Percentiles rank a stretch among this genome's conserved stretches.
phyloP scores from a whole-genome alignment of 2,888 invertebrate species.

The Lysandra bellargus region DNA sequence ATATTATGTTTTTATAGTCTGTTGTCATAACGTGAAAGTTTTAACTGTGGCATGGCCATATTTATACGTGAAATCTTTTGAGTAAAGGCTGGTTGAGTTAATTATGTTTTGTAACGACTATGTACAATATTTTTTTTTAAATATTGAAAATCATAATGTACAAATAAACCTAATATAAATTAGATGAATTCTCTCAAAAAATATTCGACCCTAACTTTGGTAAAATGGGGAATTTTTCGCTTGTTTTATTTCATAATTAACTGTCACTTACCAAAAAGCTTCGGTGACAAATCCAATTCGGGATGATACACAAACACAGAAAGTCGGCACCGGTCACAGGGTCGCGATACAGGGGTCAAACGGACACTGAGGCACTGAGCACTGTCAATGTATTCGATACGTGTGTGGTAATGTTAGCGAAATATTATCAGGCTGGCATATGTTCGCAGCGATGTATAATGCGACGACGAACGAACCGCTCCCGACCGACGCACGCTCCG shows the following conservation, averaged over 20 bases:
- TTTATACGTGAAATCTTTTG: background rate
- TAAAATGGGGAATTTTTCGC: background rate
- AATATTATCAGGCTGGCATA: conserved; percentile 75
- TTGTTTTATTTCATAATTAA: conserved; percentile 4
- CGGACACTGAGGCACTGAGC: conserved; percentile 63
- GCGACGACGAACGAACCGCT: conserved; percentile 55
- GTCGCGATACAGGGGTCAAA: conserved; percentile 57
- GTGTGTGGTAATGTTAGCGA: conserved; percentile 79
- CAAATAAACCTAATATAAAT: background rate
- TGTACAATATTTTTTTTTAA: background rate
- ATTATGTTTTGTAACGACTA: background rate
- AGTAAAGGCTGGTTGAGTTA: background rate
- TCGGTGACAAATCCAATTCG: conserved; percentile 71
- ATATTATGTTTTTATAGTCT: background rate
- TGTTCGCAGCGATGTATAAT: conserved; percentile 59
- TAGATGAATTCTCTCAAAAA: background rate
- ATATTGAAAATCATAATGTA: background rate
- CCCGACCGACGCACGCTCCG: conserved; percentile 75
- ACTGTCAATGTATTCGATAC: conserved; percentile 47
- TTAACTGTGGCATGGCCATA: background rate
- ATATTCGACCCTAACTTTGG: background rate
- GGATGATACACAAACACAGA: conserved; percentile 68
- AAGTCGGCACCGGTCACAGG: conserved; percentile 61
- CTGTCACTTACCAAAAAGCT: conserved; percentile 60
- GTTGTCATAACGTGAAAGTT: conserved; percentile 3